Evolutionary conservation across 2,113 vertebrate species (phyloP).

Genomic region (Pseudolaguvia tuberculata): DNA sequence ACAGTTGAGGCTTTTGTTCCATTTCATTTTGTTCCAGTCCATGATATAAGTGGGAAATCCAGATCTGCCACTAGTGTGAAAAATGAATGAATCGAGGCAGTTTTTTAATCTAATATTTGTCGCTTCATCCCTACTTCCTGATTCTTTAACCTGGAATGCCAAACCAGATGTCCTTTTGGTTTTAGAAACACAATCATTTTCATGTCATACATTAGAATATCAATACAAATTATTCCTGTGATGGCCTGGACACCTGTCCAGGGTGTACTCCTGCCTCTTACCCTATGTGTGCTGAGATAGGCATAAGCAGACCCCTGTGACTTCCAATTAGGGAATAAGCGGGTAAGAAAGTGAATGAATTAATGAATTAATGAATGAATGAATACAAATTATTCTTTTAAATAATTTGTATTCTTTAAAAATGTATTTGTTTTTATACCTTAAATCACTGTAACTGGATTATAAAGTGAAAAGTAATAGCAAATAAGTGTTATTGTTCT

Average conservation of each 20-base stretch:
- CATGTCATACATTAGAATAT: conserved; percentile 20
- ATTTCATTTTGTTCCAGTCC: not conserved
- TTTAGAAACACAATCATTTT: conserved; percentile 21
- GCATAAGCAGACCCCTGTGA: conserved; percentile 19
- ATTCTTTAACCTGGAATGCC: conserved; percentile 2
- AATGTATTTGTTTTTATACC: too few species aligned
- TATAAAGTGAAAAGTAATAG: conserved; percentile 1
- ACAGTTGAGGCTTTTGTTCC: not conserved
- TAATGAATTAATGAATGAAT: too few species aligned
- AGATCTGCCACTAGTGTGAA: conserved; percentile 8
- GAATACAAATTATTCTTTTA: too few species aligned
- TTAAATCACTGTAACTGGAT: not conserved
- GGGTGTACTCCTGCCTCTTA: too few species aligned
- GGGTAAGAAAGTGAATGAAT: too few species aligned
- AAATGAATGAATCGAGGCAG: conserved; percentile 12
- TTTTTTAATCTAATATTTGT: not conserved
- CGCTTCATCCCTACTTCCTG: not conserved
- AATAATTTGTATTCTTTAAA: too few species aligned
- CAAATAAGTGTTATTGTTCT: not conserved
- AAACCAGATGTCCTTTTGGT: conserved; percentile 41
- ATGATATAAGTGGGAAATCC: conserved; percentile 1
- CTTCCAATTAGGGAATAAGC: too few species aligned
- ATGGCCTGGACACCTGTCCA: too few species aligned
- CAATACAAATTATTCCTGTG: too few species aligned
- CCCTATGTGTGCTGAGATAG: too few species aligned